Percentiles rank a stretch among this genome's conserved stretches.
Conservation (phyloP, 64 coral and sea anemone genomes). For the Cladopsammia gracilis region DNA sequence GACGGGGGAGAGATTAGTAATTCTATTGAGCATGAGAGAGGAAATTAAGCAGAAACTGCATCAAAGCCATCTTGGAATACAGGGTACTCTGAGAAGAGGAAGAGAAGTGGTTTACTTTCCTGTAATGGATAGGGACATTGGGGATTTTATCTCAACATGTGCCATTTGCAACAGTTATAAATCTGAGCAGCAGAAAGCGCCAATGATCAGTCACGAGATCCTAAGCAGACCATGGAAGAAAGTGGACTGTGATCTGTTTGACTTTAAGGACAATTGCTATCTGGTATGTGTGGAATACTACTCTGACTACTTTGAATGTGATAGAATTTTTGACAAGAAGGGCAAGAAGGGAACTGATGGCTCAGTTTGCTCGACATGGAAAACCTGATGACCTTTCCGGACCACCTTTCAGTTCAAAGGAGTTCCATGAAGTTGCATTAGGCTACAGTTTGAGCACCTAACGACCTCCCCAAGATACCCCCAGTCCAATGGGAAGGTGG, state of each 20-base stretch:
- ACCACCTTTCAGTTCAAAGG: slow-evolving; percentile 24
- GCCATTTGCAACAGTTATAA: slow-evolving; percentile 42
- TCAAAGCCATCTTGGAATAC: slow-evolving; percentile 27
- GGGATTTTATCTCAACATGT: slow-evolving; percentile 17
- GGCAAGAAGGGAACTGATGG: slow-evolving; percentile 31
- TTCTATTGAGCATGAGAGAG: neutral
- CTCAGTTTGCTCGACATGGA: slow-evolving; percentile 35
- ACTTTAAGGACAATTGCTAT: slow-evolving; percentile 24
- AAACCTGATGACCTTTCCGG: slow-evolving; percentile 47
- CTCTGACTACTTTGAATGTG: slow-evolving; percentile 33
- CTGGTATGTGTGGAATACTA: slow-evolving; percentile 40
- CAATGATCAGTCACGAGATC: slow-evolving; percentile 30
- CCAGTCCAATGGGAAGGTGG: too few species aligned
- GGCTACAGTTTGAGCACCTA: slow-evolving; percentile 10
- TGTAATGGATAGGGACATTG: slow-evolving; percentile 33
- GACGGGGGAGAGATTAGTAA: slow-evolving; percentile 10
- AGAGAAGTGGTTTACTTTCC: slow-evolving; percentile 48
- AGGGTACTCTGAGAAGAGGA: slow-evolving; percentile 14
- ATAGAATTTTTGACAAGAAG: slow-evolving; percentile 26
- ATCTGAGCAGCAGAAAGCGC: slow-evolving; percentile 50
- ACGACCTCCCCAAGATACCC: slow-evolving; percentile 10
- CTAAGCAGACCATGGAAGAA: slow-evolving; percentile 48
- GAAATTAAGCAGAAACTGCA: slow-evolving; percentile 40
- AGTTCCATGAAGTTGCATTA: slow-evolving; percentile 28
- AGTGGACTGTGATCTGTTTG: slow-evolving; percentile 38